Evolutionary conservation across 1,140 invertebrate genomes (phyloP).

Genomic region (Camponotus pennsylvanicus): DNA sequence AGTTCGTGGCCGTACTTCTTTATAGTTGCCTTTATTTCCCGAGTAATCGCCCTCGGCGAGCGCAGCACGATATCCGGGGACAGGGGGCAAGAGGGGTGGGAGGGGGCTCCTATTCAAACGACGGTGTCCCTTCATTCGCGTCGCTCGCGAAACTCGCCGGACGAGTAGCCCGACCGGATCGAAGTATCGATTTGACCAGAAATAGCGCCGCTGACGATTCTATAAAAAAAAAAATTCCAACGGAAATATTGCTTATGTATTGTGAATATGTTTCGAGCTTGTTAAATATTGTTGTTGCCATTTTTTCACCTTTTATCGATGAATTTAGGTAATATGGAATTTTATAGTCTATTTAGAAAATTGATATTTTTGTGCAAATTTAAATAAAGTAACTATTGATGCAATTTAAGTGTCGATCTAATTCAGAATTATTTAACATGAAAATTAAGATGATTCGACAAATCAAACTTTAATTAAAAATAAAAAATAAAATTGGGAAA

Average conservation of each 20-base stretch:
- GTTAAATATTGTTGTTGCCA: not conserved
- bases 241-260: slow-evolving; percentile 1
- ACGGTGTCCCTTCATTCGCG: slow-evolving; percentile 36
- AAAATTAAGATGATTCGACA: not conserved
- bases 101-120: slow-evolving; percentile 34
- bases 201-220: slow-evolving; percentile 22
- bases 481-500: not conserved
- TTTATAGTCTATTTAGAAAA: not conserved
- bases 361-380: not conserved
- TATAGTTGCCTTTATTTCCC: slow-evolving; percentile 43
- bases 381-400: not conserved
- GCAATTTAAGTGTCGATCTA: not conserved
- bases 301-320: not conserved
- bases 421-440: not conserved
- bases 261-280: not conserved
- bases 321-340: not conserved
- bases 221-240: not conserved
- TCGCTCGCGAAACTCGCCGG: slow-evolving; percentile 39
- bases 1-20: slow-evolving; percentile 28
- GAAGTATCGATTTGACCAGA: slow-evolving; percentile 42
- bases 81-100: not conserved
- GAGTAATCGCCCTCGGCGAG: slow-evolving; percentile 19
- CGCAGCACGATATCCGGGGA: not conserved
- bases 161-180: slow-evolving; percentile 19
- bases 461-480: not conserved